Evolutionary conservation across 2,797 vertebrate genomes (phyloP).

Genomic region (Gallinago stenura): DNA sequence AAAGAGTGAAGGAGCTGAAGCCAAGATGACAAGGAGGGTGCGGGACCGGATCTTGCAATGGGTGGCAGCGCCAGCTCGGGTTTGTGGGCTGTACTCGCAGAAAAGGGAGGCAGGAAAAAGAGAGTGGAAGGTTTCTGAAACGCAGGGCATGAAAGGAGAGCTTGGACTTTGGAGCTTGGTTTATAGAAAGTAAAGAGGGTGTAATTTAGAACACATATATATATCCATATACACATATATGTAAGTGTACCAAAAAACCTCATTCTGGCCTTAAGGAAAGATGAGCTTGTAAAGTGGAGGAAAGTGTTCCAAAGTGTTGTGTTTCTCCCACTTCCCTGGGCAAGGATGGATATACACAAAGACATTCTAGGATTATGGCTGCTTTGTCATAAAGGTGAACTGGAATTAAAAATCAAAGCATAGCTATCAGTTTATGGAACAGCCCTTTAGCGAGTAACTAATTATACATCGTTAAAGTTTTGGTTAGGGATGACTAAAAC

Average conservation of each 20-base stretch:
- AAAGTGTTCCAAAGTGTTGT: background rate
- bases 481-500: background rate
- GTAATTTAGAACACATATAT: background rate
- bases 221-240: too few species aligned
- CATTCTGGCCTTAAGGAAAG: background rate
- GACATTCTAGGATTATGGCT: background rate
- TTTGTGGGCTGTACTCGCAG: background rate
- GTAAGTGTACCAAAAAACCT: background rate
- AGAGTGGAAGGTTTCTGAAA: background rate
- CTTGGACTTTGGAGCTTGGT: background rate
- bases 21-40: background rate
- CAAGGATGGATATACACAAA: background rate
- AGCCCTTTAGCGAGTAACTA: background rate
- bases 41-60: rapidly evolving
- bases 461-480: background rate
- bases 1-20: background rate
- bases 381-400: background rate
- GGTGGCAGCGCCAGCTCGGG: background rate
- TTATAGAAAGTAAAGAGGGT: background rate
- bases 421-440: background rate
- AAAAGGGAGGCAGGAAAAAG: background rate
- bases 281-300: background rate
- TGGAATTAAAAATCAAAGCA: background rate
- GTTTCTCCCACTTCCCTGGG: background rate
- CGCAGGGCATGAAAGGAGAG: background rate